Conservation (phyloP, 2,888 invertebrate genomes). For the Gisinianus flammeolus region DNA sequence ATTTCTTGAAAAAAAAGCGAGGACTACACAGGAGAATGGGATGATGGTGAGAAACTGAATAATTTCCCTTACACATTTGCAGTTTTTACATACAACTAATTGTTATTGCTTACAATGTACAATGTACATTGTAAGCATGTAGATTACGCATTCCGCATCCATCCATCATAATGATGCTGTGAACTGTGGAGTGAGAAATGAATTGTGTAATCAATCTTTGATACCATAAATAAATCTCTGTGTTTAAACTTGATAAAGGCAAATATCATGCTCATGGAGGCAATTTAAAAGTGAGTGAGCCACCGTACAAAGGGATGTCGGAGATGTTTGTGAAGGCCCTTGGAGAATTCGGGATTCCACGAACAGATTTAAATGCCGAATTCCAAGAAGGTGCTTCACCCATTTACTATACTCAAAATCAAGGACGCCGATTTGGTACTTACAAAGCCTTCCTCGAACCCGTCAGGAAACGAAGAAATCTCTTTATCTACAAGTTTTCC, state of each 20-base stretch:
- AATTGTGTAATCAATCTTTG: too few relatives aligned
- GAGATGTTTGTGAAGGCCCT: conserved; percentile 51
- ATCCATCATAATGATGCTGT: too few relatives aligned
- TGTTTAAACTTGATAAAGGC: too few relatives aligned
- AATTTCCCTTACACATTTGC: too few relatives aligned
- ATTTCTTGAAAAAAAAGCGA: too few relatives aligned
- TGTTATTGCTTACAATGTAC: too few relatives aligned
- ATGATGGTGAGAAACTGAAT: conserved; percentile 44
- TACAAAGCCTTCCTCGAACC: conserved; percentile 56
- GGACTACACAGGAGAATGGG: conserved; percentile 53
- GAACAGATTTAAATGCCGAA: conserved; percentile 50
- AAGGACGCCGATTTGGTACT: conserved; percentile 56
- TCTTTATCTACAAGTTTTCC: conserved; percentile 52
- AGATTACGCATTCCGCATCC: not conserved
- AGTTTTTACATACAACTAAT: too few relatives aligned
- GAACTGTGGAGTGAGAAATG: too few relatives aligned
- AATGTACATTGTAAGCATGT: too few relatives aligned
- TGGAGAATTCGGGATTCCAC: conserved; percentile 52
- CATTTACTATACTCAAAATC: conserved; percentile 53
- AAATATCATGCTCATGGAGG: conserved; percentile 54
- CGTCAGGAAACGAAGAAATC: conserved; percentile 45
- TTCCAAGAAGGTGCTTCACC: conserved; percentile 53
- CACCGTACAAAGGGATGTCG: conserved; percentile 50
- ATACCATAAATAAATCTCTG: too few relatives aligned
- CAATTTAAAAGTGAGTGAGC: conserved; percentile 48